These are phyloP conservation scores for Sphaerophoria taeniata DNA, from an alignment of 2,888 invertebrate species.

Conservation along the genomic window DNA sequence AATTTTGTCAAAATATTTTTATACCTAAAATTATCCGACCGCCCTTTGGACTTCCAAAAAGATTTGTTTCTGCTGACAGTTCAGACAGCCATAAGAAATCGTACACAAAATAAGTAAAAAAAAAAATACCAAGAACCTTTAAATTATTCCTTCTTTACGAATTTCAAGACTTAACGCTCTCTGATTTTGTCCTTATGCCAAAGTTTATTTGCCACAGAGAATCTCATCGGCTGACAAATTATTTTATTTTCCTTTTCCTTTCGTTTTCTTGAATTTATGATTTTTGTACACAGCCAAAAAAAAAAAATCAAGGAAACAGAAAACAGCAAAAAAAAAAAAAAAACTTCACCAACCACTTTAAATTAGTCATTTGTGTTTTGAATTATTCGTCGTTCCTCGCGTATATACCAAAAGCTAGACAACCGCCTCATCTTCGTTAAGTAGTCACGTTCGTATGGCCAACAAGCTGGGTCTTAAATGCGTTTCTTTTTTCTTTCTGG, in stretches of 20 bases:
- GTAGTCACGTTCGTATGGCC: conserved; percentile 28
- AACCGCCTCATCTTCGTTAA: neutral
- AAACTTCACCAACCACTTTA: conserved; percentile 15
- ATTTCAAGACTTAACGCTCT: conserved; percentile 17
- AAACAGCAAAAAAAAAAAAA: neutral
- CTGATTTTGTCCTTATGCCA: conserved; percentile 38
- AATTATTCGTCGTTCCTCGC: conserved; percentile 4
- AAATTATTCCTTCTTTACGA: neutral
- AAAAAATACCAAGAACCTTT: neutral
- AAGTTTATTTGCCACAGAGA: conserved; percentile 12
- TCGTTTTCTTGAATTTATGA: neutral
- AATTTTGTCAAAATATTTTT: neutral
- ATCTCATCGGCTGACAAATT: neutral
- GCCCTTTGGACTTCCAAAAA: neutral
- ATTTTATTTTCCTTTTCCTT: conserved; percentile 6
- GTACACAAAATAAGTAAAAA: neutral
- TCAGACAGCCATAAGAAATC: conserved; percentile 6
- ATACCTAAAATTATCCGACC: neutral
- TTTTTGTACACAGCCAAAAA: neutral
- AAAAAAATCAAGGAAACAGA: neutral
- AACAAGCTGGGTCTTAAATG: conserved; percentile 13
- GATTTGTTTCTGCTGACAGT: neutral
- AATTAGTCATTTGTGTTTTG: conserved; percentile 31
- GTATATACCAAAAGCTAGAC: too few relatives aligned
- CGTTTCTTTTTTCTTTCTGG: conserved; percentile 9